Evolutionary conservation across 2,888 invertebrate genomes (phyloP).

Genomic region (Pantelozetes paolii): DNA sequence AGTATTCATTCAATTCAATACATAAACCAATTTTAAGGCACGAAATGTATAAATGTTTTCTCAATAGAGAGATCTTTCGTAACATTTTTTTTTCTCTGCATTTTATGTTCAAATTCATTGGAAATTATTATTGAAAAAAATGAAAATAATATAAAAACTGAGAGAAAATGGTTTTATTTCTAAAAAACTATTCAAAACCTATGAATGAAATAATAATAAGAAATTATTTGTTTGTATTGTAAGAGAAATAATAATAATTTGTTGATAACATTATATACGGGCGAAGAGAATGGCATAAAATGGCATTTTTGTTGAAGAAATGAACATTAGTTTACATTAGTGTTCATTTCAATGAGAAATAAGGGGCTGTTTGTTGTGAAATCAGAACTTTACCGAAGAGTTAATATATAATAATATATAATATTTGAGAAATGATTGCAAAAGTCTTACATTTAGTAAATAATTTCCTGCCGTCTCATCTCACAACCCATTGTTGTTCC

Average conservation of each 20-base stretch:
- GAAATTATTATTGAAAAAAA: not conserved
- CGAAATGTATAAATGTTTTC: conserved; percentile 22
- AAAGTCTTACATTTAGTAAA: conserved; percentile 1
- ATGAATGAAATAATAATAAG: conserved; percentile 10
- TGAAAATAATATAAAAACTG: not conserved
- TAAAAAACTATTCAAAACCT: not conserved
- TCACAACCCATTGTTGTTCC: conserved; percentile 27
- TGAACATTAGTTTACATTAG: not conserved
- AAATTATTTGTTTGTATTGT: conserved; percentile 14
- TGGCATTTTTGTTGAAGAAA: not conserved
- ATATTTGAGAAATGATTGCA: conserved; percentile 1
- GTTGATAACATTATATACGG: conserved; percentile 3
- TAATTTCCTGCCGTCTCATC: conserved; percentile 34
- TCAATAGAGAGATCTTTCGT: conserved; percentile 14
- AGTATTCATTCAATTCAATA: not conserved
- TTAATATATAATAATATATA: not conserved
- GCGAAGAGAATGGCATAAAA: conserved; percentile 1
- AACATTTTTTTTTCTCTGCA: not conserved
- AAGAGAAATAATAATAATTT: not conserved
- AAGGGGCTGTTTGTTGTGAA: not conserved
- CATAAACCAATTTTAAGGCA: conserved; percentile 26
- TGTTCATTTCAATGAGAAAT: not conserved
- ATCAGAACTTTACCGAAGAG: not conserved
- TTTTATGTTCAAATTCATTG: conserved; percentile 12
- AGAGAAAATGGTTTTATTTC: not conserved